A percentile compares a stretch with the other conserved stretches of the same genome.
Evolutionary conservation across 2,797 vertebrate species (phyloP).

Genomic region (Mergus octosetaceus): DNA sequence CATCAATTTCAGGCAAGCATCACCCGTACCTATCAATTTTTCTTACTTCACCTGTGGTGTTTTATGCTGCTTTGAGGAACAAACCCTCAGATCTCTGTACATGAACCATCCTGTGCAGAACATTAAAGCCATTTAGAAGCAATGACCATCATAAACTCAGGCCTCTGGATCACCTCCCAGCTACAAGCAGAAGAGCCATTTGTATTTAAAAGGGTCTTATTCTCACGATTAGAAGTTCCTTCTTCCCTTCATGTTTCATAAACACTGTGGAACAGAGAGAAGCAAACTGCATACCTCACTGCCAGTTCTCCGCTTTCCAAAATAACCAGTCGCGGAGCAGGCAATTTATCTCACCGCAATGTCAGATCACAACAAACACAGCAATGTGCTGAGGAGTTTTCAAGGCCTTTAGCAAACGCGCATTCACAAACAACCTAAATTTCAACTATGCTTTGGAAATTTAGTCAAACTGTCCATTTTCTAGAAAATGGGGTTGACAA

Average conservation of each 20-base stretch:
- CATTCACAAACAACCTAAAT: rapidly evolving
- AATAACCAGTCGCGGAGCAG: background rate
- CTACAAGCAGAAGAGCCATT: background rate
- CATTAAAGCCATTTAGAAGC: background rate
- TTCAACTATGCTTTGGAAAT: background rate
- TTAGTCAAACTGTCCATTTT: background rate
- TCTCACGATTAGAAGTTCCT: background rate
- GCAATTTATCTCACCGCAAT: rapidly evolving
- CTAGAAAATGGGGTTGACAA: background rate
- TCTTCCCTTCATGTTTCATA: background rate
- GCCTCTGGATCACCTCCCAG: background rate
- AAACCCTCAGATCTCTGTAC: background rate
- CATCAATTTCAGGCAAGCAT: background rate
- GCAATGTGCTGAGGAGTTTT: background rate
- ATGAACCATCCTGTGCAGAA: background rate
- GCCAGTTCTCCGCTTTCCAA: background rate
- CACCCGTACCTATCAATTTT: background rate
- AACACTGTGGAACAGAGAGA: background rate
- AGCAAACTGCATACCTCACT: background rate
- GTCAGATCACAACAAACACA: background rate
- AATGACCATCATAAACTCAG: background rate
- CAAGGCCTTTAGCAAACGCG: background rate
- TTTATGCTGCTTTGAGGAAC: background rate
- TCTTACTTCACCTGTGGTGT: background rate
- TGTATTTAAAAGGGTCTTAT: background rate